Base-by-base conservation (phyloP, 2,888 invertebrate genomes). In the Morpho achilles region DNA sequence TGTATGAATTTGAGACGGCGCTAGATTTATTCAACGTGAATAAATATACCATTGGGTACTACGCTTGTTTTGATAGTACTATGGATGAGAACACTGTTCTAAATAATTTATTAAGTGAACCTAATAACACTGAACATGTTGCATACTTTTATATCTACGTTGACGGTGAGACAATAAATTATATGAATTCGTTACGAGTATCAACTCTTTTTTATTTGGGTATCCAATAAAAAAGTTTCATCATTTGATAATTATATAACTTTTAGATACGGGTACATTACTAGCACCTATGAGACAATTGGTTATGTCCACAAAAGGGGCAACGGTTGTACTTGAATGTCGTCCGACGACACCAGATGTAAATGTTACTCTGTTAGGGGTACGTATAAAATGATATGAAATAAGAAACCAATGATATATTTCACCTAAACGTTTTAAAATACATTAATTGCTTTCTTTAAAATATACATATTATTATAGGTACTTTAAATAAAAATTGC, bases 31-130 rank as follows among this genome's bases (percentile, higher is more conserved):
- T 68, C 50, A 79, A 89, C 53, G 87, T 92, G 3, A 80, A 84
- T 49, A 82, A 80, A 10, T 78, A 78, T 22, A 78, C 91, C 54
- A 91, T 93, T 56, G 92, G 92, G 50, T 92, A 87, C 71, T 93
- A 92, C 67, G 92, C 90, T 62, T 93, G 93, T 70, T 81, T 87
- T 53, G 91, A 92, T 67, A 72, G 78, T 49, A 70, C 74, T 7
- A 66, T 91, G 16, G 80, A 90, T 62, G 70, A 73, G 56, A 67
- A 66, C 22, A 69, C 72, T 43, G 69, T 80, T 59, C 69, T 88
- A 47, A 74, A 74, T 55, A 72, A 79, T 56, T 67, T 88, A 47
- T 66, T 71, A 32, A 79, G 76, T 58, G 89, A 88, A 72, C 88
- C 83, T 2, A 72, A 65, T 61, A 80, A 87, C 63, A 82, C 77